Evolutionary conservation across 2,797 vertebrate species (phyloP).

Genomic region (Eutrigla gurnardus): DNA sequence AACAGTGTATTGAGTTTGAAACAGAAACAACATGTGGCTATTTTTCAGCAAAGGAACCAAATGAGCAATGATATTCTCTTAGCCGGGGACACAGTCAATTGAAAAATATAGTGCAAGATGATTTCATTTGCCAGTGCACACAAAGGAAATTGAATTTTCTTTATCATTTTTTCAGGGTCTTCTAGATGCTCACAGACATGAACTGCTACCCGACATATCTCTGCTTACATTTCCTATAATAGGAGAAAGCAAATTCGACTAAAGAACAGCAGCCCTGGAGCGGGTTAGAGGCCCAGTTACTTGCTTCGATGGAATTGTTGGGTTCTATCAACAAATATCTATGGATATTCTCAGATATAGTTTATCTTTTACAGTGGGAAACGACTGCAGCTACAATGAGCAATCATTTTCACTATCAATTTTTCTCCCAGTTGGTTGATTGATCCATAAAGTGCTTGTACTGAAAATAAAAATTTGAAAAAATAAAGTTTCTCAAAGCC

Average conservation of each 20-base stretch:
- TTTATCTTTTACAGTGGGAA: neutral
- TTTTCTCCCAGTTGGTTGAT: neutral
- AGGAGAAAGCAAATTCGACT: slow-evolving; percentile 26
- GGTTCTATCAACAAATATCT: slow-evolving; percentile 3
- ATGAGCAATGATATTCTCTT: slow-evolving; percentile 71
- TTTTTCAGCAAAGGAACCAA: slow-evolving; percentile 61
- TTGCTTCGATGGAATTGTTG: slow-evolving; percentile 32
- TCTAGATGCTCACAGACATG: slow-evolving; percentile 58
- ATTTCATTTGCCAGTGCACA: slow-evolving; percentile 73
- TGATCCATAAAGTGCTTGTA: neutral
- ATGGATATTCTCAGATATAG: no score
- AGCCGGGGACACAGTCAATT: slow-evolving; percentile 63
- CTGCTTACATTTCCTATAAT: slow-evolving; percentile 44
- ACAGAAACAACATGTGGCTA: slow-evolving; percentile 33
- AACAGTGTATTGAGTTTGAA: slow-evolving; percentile 49
- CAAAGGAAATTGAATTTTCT: slow-evolving; percentile 75
- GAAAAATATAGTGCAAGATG: slow-evolving; percentile 66
- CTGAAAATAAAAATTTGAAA: neutral
- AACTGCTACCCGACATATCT: slow-evolving; percentile 32
- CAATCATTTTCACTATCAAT: neutral
- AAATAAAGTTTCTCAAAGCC: neutral
- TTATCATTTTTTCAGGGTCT: slow-evolving; percentile 64
- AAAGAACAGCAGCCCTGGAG: slow-evolving; percentile 21
- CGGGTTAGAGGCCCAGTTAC: slow-evolving; percentile 7
- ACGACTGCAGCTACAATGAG: neutral